Base-by-base conservation (phyloP, 1,140 invertebrate species). In the Drosophila nannoptera region DNA sequence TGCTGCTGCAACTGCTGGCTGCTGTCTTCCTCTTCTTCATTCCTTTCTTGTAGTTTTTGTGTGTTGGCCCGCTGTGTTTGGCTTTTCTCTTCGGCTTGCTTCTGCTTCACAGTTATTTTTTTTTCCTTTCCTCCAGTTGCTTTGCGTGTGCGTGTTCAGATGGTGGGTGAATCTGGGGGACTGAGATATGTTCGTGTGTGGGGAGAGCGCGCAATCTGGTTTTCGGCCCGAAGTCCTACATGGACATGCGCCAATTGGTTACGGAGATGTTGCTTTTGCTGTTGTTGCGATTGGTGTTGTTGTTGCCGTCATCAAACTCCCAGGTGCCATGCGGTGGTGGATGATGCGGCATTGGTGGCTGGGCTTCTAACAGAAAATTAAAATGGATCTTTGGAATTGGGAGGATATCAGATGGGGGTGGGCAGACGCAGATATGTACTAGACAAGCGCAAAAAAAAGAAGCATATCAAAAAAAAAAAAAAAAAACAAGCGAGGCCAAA, bases 401-500 rank as follows among this genome's bases (percentile, higher is more conserved):
- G 31, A 43, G 43, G 7, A 5, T 36, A 48, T 36, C 14, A 12
- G 22, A 33, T 22, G 12, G 2, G 12, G 7, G n/a, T 32, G 31
- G 8, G 38, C 14, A 43, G 9, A 14, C 33, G 53, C 32, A 61
- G 22, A 22, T 22, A 12, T 33, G 32, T 55, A n/a, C 38, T 45
- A 45, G 56, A 43, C 14, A 38, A 43, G 42, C 40, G 29, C 38
- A 22, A 22, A 22, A 12, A 48, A 55, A 42, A 11, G 8, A 45
- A 61, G 31, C 32, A 22, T 8, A 42, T 16, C 14, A 42, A 80
- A 73, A 38, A 60, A 67, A 67, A 56, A 63, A 74, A 71, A 14
- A 38, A 78, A 0, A 69, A 78, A 67, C 43, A 64, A 70, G 53
- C n/a, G n/a, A n/a, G n/a, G n/a, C n/a, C n/a, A n/a, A n/a, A n/a